Evolutionary conservation across 2,113 vertebrate species (phyloP), one percentile per base, ranked within the genome.

Genomic region (Chlorodrepanis virens): DNA sequence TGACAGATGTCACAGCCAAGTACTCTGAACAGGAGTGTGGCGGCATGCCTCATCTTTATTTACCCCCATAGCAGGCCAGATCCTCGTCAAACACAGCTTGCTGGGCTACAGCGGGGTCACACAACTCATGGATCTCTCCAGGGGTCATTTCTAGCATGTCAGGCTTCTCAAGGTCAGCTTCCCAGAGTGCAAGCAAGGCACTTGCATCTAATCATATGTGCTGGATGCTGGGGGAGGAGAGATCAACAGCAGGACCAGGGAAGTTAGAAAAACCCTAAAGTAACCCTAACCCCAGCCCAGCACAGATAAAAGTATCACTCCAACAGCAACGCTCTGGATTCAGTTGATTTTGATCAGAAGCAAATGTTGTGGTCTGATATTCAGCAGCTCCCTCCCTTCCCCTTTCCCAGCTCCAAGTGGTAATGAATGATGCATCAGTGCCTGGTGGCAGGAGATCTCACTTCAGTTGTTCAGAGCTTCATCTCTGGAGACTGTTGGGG

Each of bases 161-260:
- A 52, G 35, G 54, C 70, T 90, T 83, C 90, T 91, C 90, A 90
- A 94, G 89, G 82, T 93, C 90, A 94, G 89, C 23, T 22, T 78
- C 37, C 37, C 0, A 0, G 60, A 75, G 57, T 9, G 4, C 44
- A 68, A 42, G 74, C 24, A 57, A 40, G 28, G 65, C 6, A 0
- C 61, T 84, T 0, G 0, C 42, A 23, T 52, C 11, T 81, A 15
- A 69, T 44, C 14, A 1, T 68, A 28, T 17, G 20, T 14, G 6
- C 5, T 45, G 39, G 63, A 47, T 44, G 39, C 53, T 87, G 52
- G 19, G 52, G 22, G 28, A 54, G 52, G 40, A 78, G 65, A 84
- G 16, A 56, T 25, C 44, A 88, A 39, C 11, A 77, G 59, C 70
- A 94, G 23, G 49, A 61, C 5, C 6, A 28, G 7, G 28, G 44